phyloP scores from a whole-genome alignment of 1,140 invertebrate genomes.

The Babylonia areolata region DNA sequence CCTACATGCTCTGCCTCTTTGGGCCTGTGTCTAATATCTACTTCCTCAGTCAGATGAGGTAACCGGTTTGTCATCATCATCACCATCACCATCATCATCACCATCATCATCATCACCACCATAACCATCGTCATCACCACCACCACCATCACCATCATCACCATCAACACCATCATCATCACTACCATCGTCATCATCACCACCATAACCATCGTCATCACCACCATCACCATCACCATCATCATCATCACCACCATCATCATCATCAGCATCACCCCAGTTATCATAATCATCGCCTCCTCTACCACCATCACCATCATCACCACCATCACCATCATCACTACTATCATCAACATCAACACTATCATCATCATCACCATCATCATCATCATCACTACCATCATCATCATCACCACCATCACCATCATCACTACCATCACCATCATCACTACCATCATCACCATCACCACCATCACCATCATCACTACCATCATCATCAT shows the following conservation, averaged over 20 bases:
- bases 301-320: too few relatives aligned
- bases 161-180: neutral
- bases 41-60: constrained; percentile 52
- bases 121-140: neutral
- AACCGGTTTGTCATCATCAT: neutral
- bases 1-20: constrained; percentile 50
- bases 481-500: too few relatives aligned
- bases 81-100: neutral
- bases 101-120: neutral
- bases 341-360: too few relatives aligned
- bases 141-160: constrained; percentile 16
- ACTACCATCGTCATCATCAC: neutral
- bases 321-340: too few relatives aligned
- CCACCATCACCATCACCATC: neutral
- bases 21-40: constrained; percentile 49
- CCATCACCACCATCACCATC: too few relatives aligned
- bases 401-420: too few relatives aligned
- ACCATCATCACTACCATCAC: too few relatives aligned
- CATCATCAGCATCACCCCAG: too few relatives aligned
- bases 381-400: too few relatives aligned
- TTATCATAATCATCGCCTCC: too few relatives aligned
- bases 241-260: neutral
- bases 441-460: too few relatives aligned
- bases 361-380: too few relatives aligned
- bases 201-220: neutral